These are phyloP conservation scores for Drosophila orena DNA, from an alignment of 1,140 invertebrate species.

Conservation along the genomic window DNA sequence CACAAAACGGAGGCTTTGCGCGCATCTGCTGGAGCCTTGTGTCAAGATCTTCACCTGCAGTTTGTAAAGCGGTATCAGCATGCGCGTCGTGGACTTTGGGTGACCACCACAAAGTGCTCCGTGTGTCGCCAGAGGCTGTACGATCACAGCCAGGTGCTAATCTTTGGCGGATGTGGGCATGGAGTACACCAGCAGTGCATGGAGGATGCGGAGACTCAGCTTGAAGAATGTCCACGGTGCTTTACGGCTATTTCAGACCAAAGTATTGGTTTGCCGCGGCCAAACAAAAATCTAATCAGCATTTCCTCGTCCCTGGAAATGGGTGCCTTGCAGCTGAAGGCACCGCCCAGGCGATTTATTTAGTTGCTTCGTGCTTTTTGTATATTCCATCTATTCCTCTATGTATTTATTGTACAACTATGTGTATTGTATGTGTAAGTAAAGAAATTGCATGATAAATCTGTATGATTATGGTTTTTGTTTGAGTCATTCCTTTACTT, in stretches of 20 bases:
- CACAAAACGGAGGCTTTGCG: slow-evolving; percentile 85
- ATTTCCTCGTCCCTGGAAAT: slow-evolving; percentile 43
- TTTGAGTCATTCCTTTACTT: not conserved
- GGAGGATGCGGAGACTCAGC: slow-evolving; percentile 22
- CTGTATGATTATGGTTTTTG: not conserved
- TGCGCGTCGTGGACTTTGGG: slow-evolving; percentile 70
- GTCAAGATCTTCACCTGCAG: slow-evolving; percentile 83
- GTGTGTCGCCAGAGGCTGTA: slow-evolving; percentile 73
- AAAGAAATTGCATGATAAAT: slow-evolving; percentile 46
- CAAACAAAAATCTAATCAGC: slow-evolving; percentile 52
- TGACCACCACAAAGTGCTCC: slow-evolving; percentile 76
- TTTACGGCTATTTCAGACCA: slow-evolving; percentile 7
- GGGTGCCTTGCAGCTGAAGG: slow-evolving; percentile 76
- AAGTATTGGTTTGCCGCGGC: slow-evolving; percentile 52
- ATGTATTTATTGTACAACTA: slow-evolving; percentile 62
- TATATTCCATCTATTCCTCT: slow-evolving; percentile 59
- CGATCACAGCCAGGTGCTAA: slow-evolving; percentile 64
- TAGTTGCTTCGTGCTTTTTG: slow-evolving; percentile 24
- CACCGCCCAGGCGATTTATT: slow-evolving; percentile 79
- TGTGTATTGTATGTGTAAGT: slow-evolving; percentile 52
- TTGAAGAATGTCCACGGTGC: slow-evolving; percentile 67
- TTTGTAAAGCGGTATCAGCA: slow-evolving; percentile 49
- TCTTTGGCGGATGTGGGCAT: slow-evolving; percentile 77
- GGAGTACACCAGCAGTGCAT: slow-evolving; percentile 71
- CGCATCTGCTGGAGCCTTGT: slow-evolving; percentile 75